Base-by-base conservation (phyloP, 2,888 invertebrate species). In the Orthonevra nobilis region DNA sequence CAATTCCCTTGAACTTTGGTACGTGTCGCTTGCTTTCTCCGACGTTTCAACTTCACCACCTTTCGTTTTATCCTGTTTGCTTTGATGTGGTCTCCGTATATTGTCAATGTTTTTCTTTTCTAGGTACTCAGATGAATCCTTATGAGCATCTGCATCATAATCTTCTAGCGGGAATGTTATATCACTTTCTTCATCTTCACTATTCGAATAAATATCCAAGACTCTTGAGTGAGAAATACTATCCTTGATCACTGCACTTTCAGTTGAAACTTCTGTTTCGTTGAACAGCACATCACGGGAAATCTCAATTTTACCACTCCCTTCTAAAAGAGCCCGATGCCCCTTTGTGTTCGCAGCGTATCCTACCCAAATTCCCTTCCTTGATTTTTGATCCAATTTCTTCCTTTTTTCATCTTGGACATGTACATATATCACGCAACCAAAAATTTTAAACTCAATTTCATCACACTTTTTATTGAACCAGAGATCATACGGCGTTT, bases 1-100 rank as follows among this genome's bases (percentile, higher is more conserved):
- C 7, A 77, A 9, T 2, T 36, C 9, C 60, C 77, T 66, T 1
- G 61, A n/a, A n/a, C n/a, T n/a, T n/a, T n/a, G n/a, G n/a, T n/a
- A n/a, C n/a, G n/a, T n/a, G n/a, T n/a, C n/a, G n/a, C n/a, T n/a
- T n/a, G n/a, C n/a, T n/a, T n/a, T n/a, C n/a, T n/a, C n/a, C n/a
- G n/a, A n/a, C n/a, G n/a, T n/a, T n/a, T n/a, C n/a, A n/a, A n/a
- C n/a, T n/a, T n/a, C n/a, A n/a, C n/a, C n/a, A n/a, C n/a, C n/a
- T n/a, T n/a, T n/a, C n/a, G n/a, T n/a, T n/a, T n/a, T n/a, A n/a
- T n/a, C n/a, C n/a, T n/a, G n/a, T n/a, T n/a, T n/a, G n/a, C n/a
- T n/a, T n/a, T n/a, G n/a, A n/a, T n/a, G n/a, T n/a, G n/a, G n/a
- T n/a, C n/a, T n/a, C n/a, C n/a, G n/a, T n/a, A n/a, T n/a, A n/a